Evolutionary conservation across 2,797 vertebrate genomes (phyloP), one percentile per base, ranked within the genome.

Genomic region (Sebastes diaconus): DNA sequence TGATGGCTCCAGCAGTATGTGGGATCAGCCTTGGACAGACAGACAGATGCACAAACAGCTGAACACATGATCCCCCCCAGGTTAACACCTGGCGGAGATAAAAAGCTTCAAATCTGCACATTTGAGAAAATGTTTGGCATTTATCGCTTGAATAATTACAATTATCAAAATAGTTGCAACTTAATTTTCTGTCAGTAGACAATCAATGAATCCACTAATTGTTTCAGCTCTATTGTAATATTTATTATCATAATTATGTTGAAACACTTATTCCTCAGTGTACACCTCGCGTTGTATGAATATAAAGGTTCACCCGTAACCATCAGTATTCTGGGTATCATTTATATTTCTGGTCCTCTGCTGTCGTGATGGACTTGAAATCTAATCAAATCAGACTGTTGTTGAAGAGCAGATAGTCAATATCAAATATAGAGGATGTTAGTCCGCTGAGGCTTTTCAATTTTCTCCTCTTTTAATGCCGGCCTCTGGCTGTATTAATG

Each of bases 341-440:
- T 84, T 84, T 59, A 46, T 3, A 4, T 81, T 54, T 58, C 34
- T 58, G 65, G 1, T 70, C 54, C 1, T 14, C 42, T 75, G 25
- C 57, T 63, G 75, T 83, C 14, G 0, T 80, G 77, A 79, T 30
- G 25, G 63, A 66, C 54, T 87, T 78, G 50, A 90, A 87, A 87
- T 90, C 36, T 61, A 80, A 88, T 91, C 81, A 80, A 70, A 80
- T 39, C 68, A 63, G 74, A 61, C 54, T 3, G 1, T 18, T 58
- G 64, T 57, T 78, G 78, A 90, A 81, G n/a, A 79, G 79, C 79
- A 87, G 34, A 77, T 18, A 82, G 80, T 90, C 85, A 68, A 93
- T 91, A 90, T 86, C 29, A 81, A 32, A 81, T 68, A 46, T 12
- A 72, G 25, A 77, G 68, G 34, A 75, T 46, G 78, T n/a, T 42